Evolutionary conservation across 2,888 invertebrate genomes (phyloP), one percentile per base, ranked within the genome.

Genomic region (Drosophila meridiana): DNA sequence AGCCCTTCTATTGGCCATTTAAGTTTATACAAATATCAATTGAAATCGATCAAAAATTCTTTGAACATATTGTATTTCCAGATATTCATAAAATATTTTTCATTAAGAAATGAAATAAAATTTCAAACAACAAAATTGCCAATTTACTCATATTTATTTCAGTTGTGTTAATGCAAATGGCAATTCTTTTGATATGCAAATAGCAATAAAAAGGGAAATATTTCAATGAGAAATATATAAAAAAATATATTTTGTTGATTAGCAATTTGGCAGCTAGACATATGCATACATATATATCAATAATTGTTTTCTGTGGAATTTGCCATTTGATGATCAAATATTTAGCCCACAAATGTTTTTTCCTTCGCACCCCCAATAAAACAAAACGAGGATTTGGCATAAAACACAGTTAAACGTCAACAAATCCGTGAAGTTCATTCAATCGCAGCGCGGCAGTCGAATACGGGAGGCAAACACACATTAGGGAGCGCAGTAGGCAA

Each of bases 381-480:
- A 47, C 20, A 42, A 60, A 61, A 38, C 40, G 1, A 45, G 45
- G 42, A 55, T 59, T 63, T 34, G 5, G 36, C 38, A 57, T 26
- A 55, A 69, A 62, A 66, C 66, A 70, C 72, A 69, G 55, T 72
- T 83, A 83, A 84, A 76, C 58, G 83, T 28, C 63, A 53, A 69
- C 69, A 85, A 85, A 87, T 82, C 86, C 80, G 61, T 47, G 55
- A 57, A 72, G 76, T 76, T 80, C 80, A 87, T 76, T 85, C 82
- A 87, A 76, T 73, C 80, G 72, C 55, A 69, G 47, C 53, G 59
- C 67, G 42, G 50, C 40, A 47, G 50, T 40, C 40, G 48, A 53
- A 58, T 42, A 62, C 74, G 63, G 50, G 32, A 42, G 48, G 34
- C 65, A 83, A 61, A 73, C 62, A 70, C 57, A 71, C 82, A 69